Percentiles rank a stretch among this genome's conserved stretches.
Evolutionary conservation across 2,797 vertebrate species (phyloP).

Genomic region (Anguilla obscura): DNA sequence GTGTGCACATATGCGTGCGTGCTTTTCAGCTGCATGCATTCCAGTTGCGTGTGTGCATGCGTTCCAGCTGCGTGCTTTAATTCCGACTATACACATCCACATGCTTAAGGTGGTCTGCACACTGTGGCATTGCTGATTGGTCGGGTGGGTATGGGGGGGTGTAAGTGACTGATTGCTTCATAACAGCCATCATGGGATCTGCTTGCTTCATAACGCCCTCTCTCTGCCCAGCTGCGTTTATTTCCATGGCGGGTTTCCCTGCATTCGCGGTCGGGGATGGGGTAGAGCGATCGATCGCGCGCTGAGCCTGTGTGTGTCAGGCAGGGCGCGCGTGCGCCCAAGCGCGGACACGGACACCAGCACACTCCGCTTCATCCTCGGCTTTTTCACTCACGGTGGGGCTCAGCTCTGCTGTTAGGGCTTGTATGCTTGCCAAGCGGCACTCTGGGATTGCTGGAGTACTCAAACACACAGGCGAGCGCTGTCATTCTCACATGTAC

Average conservation of each 20-base stretch:
- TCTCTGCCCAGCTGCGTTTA: background rate
- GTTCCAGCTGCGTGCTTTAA: slow-evolving; percentile 24
- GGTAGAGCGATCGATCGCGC: slow-evolving; percentile 38
- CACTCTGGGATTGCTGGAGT: no score
- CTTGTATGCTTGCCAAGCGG: no score
- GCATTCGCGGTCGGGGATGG: background rate
- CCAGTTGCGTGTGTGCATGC: background rate
- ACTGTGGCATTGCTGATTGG: background rate
- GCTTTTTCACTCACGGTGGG: no score
- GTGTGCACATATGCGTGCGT: background rate
- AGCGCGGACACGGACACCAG: background rate
- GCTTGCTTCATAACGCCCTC: background rate
- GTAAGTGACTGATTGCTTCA: slow-evolving; percentile 20
- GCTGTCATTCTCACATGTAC: background rate
- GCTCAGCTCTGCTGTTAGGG: no score
- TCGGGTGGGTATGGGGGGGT: slow-evolving; percentile 35
- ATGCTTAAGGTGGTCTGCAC: slow-evolving; percentile 36
- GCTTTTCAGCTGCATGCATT: background rate
- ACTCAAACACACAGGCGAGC: background rate
- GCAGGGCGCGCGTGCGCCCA: background rate
- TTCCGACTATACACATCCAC: slow-evolving; percentile 47
- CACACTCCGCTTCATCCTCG: no score
- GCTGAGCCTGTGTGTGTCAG: slow-evolving; percentile 45
- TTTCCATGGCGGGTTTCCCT: background rate
- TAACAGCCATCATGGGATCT: slow-evolving; percentile 43